These are phyloP conservation scores for Micromys minutus DNA, from an alignment of 2,113 vertebrate genomes.

Conservation along the genomic window DNA sequence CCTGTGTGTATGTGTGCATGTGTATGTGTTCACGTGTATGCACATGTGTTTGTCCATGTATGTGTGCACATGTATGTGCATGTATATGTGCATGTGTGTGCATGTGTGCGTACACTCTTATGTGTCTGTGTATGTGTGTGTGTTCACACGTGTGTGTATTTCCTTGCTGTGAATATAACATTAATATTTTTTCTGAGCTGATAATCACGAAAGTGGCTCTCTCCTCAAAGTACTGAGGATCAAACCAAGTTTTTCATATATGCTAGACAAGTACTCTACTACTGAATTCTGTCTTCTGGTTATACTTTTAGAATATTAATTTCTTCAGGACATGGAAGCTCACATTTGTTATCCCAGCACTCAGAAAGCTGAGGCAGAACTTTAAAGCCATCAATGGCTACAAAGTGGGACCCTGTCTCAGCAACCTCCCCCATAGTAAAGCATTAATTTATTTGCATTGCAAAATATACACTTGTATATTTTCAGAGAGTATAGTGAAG, in stretches of 20 bases:
- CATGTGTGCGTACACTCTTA: not conserved
- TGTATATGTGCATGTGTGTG: not conserved
- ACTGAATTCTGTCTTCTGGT: not conserved
- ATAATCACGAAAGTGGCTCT: constrained; percentile 1
- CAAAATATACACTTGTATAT: not conserved
- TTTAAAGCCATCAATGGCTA: not conserved
- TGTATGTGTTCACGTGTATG: too few relatives aligned
- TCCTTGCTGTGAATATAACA: not conserved
- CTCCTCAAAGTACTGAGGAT: not conserved
- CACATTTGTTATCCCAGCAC: not conserved
- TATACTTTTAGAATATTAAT: not conserved
- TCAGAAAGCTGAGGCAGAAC: not conserved
- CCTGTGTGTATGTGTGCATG: not conserved
- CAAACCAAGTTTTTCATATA: not conserved
- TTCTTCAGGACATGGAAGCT: not conserved
- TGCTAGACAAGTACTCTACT: not conserved
- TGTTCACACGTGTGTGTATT: not conserved
- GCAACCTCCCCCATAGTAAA: not conserved
- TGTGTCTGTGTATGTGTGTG: not conserved
- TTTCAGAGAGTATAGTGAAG: constrained; percentile 42
- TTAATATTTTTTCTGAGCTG: constrained; percentile 19
- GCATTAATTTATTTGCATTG: not conserved
- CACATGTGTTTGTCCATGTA: too few relatives aligned
- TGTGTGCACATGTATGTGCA: too few relatives aligned
- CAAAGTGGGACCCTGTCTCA: not conserved